Conservation (phyloP, 2,888 invertebrate species). For the Rhagophthalmus giganteus region DNA sequence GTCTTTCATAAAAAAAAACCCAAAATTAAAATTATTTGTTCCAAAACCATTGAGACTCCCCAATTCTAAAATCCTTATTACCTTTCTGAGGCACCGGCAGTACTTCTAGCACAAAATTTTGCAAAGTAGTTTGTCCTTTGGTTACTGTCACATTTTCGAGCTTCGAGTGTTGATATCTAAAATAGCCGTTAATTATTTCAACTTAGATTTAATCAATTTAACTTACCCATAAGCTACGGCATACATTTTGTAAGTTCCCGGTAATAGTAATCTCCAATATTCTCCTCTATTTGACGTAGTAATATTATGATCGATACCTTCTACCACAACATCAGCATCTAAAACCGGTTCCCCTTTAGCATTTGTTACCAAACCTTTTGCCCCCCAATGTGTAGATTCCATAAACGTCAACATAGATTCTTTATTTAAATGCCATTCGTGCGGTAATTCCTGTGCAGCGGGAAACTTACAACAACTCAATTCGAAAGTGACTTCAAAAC, state of each 20-base stretch:
- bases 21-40: conserved; percentile 9
- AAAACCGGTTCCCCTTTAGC: conserved; percentile 64
- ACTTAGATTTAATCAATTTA: background rate
- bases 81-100: conserved; percentile 34
- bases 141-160: conserved; percentile 51
- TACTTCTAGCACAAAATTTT: conserved; percentile 54
- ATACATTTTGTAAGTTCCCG: conserved; percentile 80
- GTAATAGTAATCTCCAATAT: conserved; percentile 91
- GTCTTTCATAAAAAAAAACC: too few relatives aligned
- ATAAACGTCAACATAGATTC: conserved; percentile 82
- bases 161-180: conserved; percentile 60
- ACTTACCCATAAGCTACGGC: conserved; percentile 74
- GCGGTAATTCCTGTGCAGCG: conserved; percentile 64
- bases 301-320: conserved; percentile 79
- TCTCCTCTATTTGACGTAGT: conserved; percentile 81
- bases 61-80: conserved; percentile 15
- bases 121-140: conserved; percentile 50
- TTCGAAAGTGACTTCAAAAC: conserved; percentile 96
- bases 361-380: conserved; percentile 65
- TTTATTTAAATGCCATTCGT: conserved; percentile 85
- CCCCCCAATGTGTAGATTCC: conserved; percentile 77
- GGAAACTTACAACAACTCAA: conserved; percentile 96
- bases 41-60: conserved; percentile 17
- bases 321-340: conserved; percentile 75
- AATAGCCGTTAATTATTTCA: conserved; percentile 35